Evolutionary conservation across 2,888 invertebrate genomes (phyloP), one percentile per base, ranked within the genome.

Genomic region (Allophyes oxyacanthae): DNA sequence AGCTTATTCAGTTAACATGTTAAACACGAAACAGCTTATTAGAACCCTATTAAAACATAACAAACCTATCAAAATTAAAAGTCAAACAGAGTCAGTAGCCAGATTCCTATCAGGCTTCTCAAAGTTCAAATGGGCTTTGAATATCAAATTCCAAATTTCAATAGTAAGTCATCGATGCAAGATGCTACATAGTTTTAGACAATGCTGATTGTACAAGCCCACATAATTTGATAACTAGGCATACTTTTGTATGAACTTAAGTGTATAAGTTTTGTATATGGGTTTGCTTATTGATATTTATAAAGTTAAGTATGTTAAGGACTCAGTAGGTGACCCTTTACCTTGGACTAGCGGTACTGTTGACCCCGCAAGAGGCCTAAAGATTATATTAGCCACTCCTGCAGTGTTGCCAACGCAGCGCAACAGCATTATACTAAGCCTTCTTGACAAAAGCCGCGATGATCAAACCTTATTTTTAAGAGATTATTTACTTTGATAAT

Each of bases 201-300:
- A 82, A 83, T 81, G 79, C 70, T 82, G 77, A 78, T 81, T 82
- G 77, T 79, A 68, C 55, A 54, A 77, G 63, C 79, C 73, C 66
- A 79, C 78, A 79, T 81, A 80, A 77, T 75, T 75, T 76, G 49
- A 49, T 32, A 46, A 15, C 9, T 11, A 28, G n/a, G 13, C 54
- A 41, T 51, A 14, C 9, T 34, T 38, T 41, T 30, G 32, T 43
- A 11, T 15, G n/a, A n/a, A 15, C 5, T 33, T 36, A 30, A 42
- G 15, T n/a, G 2, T 40, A 59, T 50, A 48, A 36, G 45, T 0
- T 43, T 43, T 14, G 9, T 10, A 41, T 55, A 11, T 52, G 63
- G 61, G 28, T 70, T 62, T 60, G 55, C 56, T 51, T 48, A 6
- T 33, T 25, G 10, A 28, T 44, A 20, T 33, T n/a, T 9, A 25